A percentile compares a stretch with the other conserved stretches of the same genome.
Conservation (phyloP, 2,888 invertebrate genomes). For the Pseudolycoriella hygida region DNA sequence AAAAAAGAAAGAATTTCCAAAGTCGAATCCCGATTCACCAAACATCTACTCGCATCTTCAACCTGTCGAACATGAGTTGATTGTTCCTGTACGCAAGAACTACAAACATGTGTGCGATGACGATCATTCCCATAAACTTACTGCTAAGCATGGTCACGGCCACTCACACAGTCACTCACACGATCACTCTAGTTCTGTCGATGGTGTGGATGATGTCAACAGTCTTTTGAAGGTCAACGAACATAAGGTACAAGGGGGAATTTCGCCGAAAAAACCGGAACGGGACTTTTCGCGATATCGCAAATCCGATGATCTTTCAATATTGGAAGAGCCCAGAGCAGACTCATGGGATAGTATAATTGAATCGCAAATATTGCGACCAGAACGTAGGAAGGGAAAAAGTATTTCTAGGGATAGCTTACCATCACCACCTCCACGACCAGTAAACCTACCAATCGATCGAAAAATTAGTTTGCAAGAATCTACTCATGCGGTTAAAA, state of each 20-base stretch:
- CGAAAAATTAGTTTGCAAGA: not conserved
- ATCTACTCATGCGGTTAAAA: not conserved
- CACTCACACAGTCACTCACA: constrained; percentile 7
- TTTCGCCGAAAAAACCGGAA: constrained; percentile 13
- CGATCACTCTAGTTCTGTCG: constrained; percentile 3
- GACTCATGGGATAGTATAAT: not conserved
- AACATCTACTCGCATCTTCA: constrained; percentile 1
- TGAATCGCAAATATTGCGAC: not conserved
- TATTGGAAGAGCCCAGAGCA: constrained; percentile 7
- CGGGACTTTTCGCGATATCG: constrained; percentile 13
- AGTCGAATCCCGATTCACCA: too few species aligned
- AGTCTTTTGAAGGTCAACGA: constrained; percentile 4
- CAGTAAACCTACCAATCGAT: too few species aligned
- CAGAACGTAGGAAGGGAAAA: not conserved
- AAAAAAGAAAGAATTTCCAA: too few species aligned
- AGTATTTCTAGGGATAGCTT: too few species aligned
- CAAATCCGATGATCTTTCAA: constrained; percentile 8
- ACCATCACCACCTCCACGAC: too few species aligned
- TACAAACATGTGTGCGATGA: constrained; percentile 10
- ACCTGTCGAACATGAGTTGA: constrained; percentile 12
- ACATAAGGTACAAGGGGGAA: not conserved
- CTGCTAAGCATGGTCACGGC: not conserved
- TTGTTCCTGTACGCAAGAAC: constrained; percentile 10
- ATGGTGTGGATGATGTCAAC: not conserved
- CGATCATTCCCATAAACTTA: constrained; percentile 1